A percentile compares a stretch with the other conserved stretches of the same genome.
Evolutionary conservation across 2,113 vertebrate genomes (phyloP).

Genomic region (Ophthalmolycus amberensis): DNA sequence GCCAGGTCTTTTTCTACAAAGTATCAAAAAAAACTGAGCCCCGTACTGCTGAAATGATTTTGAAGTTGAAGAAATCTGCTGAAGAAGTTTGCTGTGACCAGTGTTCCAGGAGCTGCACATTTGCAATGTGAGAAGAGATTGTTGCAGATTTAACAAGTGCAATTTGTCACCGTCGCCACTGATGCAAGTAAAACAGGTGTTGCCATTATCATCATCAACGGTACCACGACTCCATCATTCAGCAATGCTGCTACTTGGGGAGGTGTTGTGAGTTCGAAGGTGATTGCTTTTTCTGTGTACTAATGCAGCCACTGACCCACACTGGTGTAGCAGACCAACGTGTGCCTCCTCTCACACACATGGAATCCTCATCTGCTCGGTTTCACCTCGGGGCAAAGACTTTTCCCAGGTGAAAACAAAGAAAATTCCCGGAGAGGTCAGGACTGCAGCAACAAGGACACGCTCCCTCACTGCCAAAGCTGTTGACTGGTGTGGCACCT

Average conservation of each 20-base stretch:
- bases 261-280: not conserved
- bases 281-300: not conserved
- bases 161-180: not conserved
- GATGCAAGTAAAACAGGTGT: not conserved
- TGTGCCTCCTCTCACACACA: constrained; percentile 16
- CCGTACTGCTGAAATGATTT: not conserved
- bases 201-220: not conserved
- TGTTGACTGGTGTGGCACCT: constrained; percentile 8
- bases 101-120: not conserved
- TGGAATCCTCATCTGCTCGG: constrained; percentile 32
- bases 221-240: not conserved
- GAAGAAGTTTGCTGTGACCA: not conserved
- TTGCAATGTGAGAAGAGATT: not conserved
- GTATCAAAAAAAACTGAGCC: no score
- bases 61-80: not conserved
- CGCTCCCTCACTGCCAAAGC: not conserved
- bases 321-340: constrained; percentile 10
- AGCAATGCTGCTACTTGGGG: not conserved
- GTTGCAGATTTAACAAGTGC: not conserved
- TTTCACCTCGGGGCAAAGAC: constrained; percentile 21
- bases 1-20: not conserved
- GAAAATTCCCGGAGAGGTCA: constrained; percentile 18
- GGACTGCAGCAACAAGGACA: constrained; percentile 6
- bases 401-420: not conserved
- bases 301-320: constrained; percentile 26